Evolutionary conservation across 1,140 invertebrate genomes (phyloP).

Genomic region (Ladona fulva): DNA sequence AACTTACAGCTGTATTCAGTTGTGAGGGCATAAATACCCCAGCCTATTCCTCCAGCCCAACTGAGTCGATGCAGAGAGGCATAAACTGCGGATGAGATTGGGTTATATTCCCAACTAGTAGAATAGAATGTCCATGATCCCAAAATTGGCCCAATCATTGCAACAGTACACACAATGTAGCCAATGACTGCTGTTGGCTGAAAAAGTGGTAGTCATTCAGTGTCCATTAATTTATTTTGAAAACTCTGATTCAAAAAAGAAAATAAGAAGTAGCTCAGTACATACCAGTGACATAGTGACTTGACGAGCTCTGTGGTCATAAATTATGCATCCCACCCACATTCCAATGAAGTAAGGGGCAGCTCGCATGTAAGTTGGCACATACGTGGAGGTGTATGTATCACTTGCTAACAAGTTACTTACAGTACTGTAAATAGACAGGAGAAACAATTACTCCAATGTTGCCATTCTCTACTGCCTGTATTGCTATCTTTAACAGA

Average conservation of each 20-base stretch:
- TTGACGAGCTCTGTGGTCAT: background rate
- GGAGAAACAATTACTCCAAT: too few relatives aligned
- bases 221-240: background rate
- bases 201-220: background rate
- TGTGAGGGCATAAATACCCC: conserved; percentile 59
- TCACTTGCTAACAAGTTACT: background rate
- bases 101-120: conserved; percentile 33
- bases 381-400: background rate
- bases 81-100: conserved; percentile 52
- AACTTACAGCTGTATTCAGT: conserved; percentile 55
- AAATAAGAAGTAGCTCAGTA: background rate
- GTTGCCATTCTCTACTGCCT: too few relatives aligned
- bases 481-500: too few relatives aligned
- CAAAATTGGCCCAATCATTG: background rate
- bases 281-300: background rate
- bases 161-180: background rate
- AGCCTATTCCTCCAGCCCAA: conserved; percentile 57
- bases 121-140: background rate
- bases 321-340: background rate
- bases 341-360: background rate
- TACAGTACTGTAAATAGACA: background rate
- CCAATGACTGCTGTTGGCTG: background rate
- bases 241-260: background rate
- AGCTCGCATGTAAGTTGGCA: background rate
- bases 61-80: conserved; percentile 52